Percentiles rank a stretch among this genome's conserved stretches.
These are phyloP conservation scores for Theodoxus fluviatilis DNA, from an alignment of 2,888 invertebrate species.

Conservation along the genomic window DNA sequence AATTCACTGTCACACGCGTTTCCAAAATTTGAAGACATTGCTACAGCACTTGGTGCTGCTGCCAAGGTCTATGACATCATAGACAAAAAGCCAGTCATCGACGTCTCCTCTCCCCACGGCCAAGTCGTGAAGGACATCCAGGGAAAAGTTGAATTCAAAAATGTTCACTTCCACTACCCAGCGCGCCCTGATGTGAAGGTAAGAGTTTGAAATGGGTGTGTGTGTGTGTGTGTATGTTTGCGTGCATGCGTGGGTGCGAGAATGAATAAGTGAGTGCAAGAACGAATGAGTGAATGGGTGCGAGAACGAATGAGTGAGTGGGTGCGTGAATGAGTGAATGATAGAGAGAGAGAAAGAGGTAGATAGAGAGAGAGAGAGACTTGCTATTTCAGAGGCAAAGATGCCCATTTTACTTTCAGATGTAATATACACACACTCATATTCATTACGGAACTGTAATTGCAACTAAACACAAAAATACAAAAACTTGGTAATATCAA, in stretches of 20 bases:
- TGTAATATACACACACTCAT: too few relatives aligned
- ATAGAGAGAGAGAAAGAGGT: background rate
- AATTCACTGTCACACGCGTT: background rate
- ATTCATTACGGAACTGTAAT: too few relatives aligned
- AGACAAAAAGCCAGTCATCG: conserved; percentile 67
- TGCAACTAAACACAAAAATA: too few relatives aligned
- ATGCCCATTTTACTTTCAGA: too few relatives aligned
- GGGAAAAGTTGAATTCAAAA: conserved; percentile 65
- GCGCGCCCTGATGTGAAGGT: conserved; percentile 64
- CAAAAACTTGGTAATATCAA: too few relatives aligned
- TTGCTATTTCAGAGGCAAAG: too few relatives aligned
- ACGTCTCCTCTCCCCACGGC: conserved; percentile 65
- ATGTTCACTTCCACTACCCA: conserved; percentile 66
- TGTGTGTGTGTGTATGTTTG: conserved; percentile 22
- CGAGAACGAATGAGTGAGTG: background rate
- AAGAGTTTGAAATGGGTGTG: background rate
- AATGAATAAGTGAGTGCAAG: conserved; percentile 14
- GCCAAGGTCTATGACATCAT: conserved; percentile 68
- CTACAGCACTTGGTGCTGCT: conserved; percentile 73
- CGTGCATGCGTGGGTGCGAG: conserved; percentile 13
- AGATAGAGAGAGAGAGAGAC: too few relatives aligned
- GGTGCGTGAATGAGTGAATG: background rate
- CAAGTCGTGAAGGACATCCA: conserved; percentile 57
- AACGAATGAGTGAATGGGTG: background rate
- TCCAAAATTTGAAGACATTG: too few relatives aligned